Base-by-base conservation (phyloP, 2,113 vertebrate genomes). In the Colinus virginianus region DNA sequence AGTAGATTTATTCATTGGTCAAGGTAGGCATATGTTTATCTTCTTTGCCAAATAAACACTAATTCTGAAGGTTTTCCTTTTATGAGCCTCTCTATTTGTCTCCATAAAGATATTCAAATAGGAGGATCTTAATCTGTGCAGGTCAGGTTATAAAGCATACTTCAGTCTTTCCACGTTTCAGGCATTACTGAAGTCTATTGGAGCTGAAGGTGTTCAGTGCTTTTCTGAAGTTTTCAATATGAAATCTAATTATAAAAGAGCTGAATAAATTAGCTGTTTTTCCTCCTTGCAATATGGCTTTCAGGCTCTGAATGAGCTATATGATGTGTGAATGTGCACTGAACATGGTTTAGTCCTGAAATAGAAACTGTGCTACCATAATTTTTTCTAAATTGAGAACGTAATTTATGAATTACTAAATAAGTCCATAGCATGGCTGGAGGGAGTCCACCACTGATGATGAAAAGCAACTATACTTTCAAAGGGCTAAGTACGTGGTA, bases 241-340 rank as follows among this genome's bases (percentile, higher is more conserved):
- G 58, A 76, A 94, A 61, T 66, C 36, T 82, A 58, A 58, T 76
- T 82, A 28, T 26, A 82, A 82, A 84, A 87, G 30, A 32, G 56
- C 23, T 56, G 87, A 89, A 92, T 84, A 91, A 82, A 83, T 92
- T 38, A 72, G 58, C 70, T 66, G 0, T 72, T 94, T 86, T 84
- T 77, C 45, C 74, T 69, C 84, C 5, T 4, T 51, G 22, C 63
- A 84, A 11, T 87, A 79, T 62, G 34, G 48, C 49, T 90, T 90
- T 77, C 61, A 77, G 90, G 64, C 45, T 62, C 20, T 4, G 2
- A 66, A 82, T 67, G 75, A 92, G 56, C 51, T 80, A 6, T 25
- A 63, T 1, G 21, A 51, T 77, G 75, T 66, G 61, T 49, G 66
- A 72, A 67, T 82, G 42, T 79, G 58, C 67, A 62, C 32, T 30